Base-by-base conservation (phyloP, 2,113 vertebrate genomes). In the Cynopterus brachyotis region DNA sequence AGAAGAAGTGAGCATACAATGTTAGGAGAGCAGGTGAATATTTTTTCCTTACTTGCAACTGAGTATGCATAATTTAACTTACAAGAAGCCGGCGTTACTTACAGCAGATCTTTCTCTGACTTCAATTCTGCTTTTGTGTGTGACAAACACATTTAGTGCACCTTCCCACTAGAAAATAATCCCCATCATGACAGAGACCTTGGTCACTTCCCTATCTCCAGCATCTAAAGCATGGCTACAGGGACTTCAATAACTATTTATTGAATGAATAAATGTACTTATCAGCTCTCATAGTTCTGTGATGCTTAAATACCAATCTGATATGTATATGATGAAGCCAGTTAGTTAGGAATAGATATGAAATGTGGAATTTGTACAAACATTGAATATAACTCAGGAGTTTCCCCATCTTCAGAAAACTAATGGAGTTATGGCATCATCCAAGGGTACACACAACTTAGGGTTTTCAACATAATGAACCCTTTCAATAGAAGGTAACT, bases 401-500 rank as follows among this genome's bases (percentile, higher is more conserved):
- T 26, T 16, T 80, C 13, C 53, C 45, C n/a, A 22, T 50, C 88
- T 87, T 45, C 40, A 92, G n/a, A 81, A 89, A 62, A 78, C 3
- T 32, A 47, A 67, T 40, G 22, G 37, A 76, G 10, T 62, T 72
- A 35, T 30, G 94, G 24, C 12, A 60, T 60, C 30, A 35, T 76
- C 5, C 28, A n/a, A 35, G 30, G 19, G 13, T 22, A 72, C 26
- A 45, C 8, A 22, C 0, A 50, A 70, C 28, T 45, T 94, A 69
- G 5, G 9, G 22, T 76, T 85, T 57, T 59, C 26, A n/a, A 24
- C 26, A 10, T 42, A 84, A 87, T 60, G 2, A 94, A n/a, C 9
- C 0, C 4, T 92, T 57, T 81, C 60, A 55, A 96, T 95, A 80
- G 10, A 97, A 96, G 84, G 59, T 78, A 94, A 88, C 67, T 78